Conservation (phyloP, 2,888 invertebrate genomes). For the Argyresthia goedartella region DNA sequence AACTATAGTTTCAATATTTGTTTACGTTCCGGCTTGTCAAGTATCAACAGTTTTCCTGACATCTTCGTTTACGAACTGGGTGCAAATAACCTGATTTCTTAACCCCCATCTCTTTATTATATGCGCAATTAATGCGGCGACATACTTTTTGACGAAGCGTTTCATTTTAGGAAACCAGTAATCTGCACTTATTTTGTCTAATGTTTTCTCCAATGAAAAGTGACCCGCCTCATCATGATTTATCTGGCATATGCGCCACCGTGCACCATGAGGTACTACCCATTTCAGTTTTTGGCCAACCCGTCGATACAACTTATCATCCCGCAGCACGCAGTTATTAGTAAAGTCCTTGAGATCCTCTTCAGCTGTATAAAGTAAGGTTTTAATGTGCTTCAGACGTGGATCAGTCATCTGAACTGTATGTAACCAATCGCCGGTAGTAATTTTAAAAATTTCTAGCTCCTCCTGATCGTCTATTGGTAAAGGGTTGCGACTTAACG, state of each 20-base stretch:
- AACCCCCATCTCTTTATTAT: constrained; percentile 7
- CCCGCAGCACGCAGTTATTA: constrained; percentile 7
- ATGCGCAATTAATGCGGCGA: constrained; percentile 11
- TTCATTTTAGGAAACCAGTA: constrained; percentile 14
- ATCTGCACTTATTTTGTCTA: constrained; percentile 8
- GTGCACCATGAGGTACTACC: constrained; percentile 10
- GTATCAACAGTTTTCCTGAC: no score
- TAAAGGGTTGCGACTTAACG: constrained; percentile 1
- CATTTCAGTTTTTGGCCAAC: constrained; percentile 9
- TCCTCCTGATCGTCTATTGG: neutral
- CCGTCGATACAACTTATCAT: constrained; percentile 7
- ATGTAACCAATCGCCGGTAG: neutral
- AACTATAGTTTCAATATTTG: no score
- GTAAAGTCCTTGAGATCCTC: constrained; percentile 6
- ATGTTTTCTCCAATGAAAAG: constrained; percentile 10
- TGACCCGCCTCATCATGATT: constrained; percentile 15
- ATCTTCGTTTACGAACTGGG: constrained; percentile 8
- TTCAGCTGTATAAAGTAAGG: neutral
- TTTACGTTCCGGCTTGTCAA: no score
- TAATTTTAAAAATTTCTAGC: neutral
- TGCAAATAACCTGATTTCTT: constrained; percentile 9
- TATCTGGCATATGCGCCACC: constrained; percentile 11
- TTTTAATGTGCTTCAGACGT: neutral
- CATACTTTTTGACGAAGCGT: constrained; percentile 12
- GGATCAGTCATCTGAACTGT: neutral